Conservation (phyloP, 2,888 invertebrate genomes). For the Aspidapion aeneum region DNA sequence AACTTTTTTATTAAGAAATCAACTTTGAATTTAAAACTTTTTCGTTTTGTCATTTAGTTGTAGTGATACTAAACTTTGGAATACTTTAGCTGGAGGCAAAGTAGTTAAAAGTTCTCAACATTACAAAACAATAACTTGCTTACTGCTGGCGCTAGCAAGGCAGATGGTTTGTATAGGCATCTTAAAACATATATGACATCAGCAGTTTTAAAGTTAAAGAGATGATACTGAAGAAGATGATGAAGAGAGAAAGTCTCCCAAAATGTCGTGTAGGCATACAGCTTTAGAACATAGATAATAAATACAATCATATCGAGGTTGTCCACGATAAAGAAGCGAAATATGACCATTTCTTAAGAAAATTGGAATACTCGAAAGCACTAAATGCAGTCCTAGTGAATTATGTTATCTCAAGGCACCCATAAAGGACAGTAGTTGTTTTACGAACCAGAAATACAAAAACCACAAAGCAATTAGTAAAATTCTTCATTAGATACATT, state of each 20-base stretch:
- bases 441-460: slow-evolving; percentile 73
- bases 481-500: slow-evolving; percentile 69
- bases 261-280: slow-evolving; percentile 51
- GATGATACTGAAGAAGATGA: slow-evolving; percentile 51
- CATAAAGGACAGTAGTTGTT: slow-evolving; percentile 75
- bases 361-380: slow-evolving; percentile 80
- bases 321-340: slow-evolving; percentile 49
- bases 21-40: no score
- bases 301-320: no score
- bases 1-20: no score
- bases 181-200: slow-evolving; percentile 89
- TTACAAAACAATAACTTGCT: slow-evolving; percentile 91
- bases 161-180: no score
- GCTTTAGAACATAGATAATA: no score
- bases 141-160: slow-evolving; percentile 81
- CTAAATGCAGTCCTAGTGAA: slow-evolving; percentile 65
- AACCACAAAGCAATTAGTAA: slow-evolving; percentile 62
- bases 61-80: slow-evolving; percentile 76
- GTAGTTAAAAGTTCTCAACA: slow-evolving; percentile 83
- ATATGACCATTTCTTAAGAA: slow-evolving; percentile 70
- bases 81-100: slow-evolving; percentile 83
- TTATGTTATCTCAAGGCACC: slow-evolving; percentile 59
- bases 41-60: no score
- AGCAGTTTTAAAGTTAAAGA: slow-evolving; percentile 76
- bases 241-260: slow-evolving; percentile 52